phyloP scores from a whole-genome alignment of 2,797 vertebrate genomes.

The Euphonia xanthogaster region DNA sequence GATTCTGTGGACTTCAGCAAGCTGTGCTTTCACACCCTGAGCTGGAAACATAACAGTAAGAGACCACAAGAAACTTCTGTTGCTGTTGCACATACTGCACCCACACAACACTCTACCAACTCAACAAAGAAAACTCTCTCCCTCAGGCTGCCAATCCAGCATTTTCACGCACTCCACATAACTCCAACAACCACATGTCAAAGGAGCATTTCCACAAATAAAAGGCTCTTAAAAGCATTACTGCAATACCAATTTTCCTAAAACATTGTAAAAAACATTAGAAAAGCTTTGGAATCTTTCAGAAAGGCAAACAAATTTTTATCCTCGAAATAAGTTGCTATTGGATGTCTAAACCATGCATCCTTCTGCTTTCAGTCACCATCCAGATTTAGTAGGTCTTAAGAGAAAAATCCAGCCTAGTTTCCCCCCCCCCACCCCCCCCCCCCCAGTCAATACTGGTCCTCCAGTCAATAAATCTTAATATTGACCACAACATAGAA shows the following conservation, averaged over 20 bases:
- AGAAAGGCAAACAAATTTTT: not conserved
- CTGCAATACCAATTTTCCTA: not conserved
- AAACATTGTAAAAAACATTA: not conserved
- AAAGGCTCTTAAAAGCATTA: not conserved
- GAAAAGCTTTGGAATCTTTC: not conserved
- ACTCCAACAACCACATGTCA: not conserved
- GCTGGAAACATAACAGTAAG: not conserved
- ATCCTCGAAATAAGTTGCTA: not conserved
- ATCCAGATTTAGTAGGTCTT: conserved; percentile 11
- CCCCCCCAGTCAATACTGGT: not conserved
- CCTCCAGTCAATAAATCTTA: conserved; percentile 64
- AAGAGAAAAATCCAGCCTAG: conserved; percentile 16
- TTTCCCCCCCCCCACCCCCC: not conserved
- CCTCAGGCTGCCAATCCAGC: not conserved
- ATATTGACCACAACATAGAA: conserved; percentile 54
- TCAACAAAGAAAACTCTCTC: not conserved
- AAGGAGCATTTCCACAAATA: not conserved
- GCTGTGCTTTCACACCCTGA: not conserved
- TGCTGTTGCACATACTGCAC: not conserved
- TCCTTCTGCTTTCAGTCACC: conserved; percentile 30
- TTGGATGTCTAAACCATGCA: not conserved
- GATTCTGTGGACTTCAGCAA: not conserved
- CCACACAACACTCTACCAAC: not conserved
- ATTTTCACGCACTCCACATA: not conserved
- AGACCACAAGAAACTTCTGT: not conserved